Percentiles rank a stretch among this genome's conserved stretches.
Evolutionary conservation across 2,113 vertebrate species (phyloP).

Genomic region (Thryonomys swinderianus): DNA sequence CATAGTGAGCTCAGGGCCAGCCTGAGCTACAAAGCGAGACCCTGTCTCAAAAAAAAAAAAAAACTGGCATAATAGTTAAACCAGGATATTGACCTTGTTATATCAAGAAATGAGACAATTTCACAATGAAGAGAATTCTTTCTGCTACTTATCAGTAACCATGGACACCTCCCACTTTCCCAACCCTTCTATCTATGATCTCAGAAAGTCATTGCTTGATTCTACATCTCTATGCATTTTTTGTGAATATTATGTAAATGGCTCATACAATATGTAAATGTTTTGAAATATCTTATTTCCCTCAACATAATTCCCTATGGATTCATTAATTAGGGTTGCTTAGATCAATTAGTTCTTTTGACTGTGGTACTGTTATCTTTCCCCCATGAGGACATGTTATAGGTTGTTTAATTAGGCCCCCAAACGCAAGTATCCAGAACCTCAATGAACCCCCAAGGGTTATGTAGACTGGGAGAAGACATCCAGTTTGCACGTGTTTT

Average conservation of each 20-base stretch:
- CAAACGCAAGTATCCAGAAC: not conserved
- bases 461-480: not conserved
- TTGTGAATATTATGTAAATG: not conserved
- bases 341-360: not conserved
- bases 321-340: not conserved
- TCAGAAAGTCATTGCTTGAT: not conserved
- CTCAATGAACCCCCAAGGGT: not conserved
- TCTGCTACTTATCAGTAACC: not conserved
- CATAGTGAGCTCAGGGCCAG: too few relatives aligned
- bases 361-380: not conserved
- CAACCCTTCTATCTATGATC: not conserved
- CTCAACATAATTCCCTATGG: not conserved
- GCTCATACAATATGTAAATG: not conserved
- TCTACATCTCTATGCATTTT: not conserved
- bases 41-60: too few relatives aligned
- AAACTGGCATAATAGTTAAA: not conserved
- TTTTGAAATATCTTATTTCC: not conserved
- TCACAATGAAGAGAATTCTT: too few relatives aligned
- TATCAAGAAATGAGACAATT: not conserved
- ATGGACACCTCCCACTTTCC: not conserved
- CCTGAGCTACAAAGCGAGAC: too few relatives aligned
- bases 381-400: not conserved
- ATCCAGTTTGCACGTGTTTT: not conserved
- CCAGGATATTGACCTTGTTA: not conserved
- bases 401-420: not conserved